Base-by-base conservation (phyloP, 2,797 vertebrate species). In the Sphenopsis melanotis region DNA sequence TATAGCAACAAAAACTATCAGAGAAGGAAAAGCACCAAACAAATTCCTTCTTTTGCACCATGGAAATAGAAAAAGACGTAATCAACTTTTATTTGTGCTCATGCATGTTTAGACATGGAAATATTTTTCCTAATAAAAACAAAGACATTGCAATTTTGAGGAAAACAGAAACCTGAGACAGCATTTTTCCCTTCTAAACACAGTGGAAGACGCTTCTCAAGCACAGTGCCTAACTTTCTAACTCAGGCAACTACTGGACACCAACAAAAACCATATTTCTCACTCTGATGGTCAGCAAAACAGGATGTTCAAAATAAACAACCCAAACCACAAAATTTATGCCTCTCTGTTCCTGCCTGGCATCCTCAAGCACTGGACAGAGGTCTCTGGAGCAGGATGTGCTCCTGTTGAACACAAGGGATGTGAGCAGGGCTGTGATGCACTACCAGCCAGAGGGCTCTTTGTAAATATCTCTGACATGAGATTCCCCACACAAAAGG, bases 41-140 rank as follows among this genome's bases (percentile, higher is more conserved):
- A 56, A 81, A 79, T 76, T 74, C 37, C 49, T 74, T 72, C 34
- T 69, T 88, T 41, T 70, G 80, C 60, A 90, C 24, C 22, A 30
- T 0, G 10, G n/a, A 82, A 61, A 81, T 42, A 27, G 41, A 92
- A 84, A 86, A 66, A 41, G 21, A 61, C 32, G 34, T 41, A 63
- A 59, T 53, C 47, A 94, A 12, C 29, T 68, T 49, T 30, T 85
- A 86, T 70, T 91, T 82, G 30, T 63, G 19, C 7, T 59, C 2
- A 1, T 37, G 15, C 63, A 26, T 61, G 57, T 84, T 90, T 53
- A 64, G 23, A 93, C 42, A 53, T 32, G 30, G 52, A 89, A 79
- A 50, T 34, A 64, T 55, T 87, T 94, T 76, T 87, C 77, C 32
- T 77, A 77, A 89, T 90, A 87, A 88, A 97, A 84, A 24, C 37